Evolutionary conservation across 1,140 invertebrate species (phyloP), one percentile per base, ranked within the genome.

Genomic region (Bombyx mandarina): DNA sequence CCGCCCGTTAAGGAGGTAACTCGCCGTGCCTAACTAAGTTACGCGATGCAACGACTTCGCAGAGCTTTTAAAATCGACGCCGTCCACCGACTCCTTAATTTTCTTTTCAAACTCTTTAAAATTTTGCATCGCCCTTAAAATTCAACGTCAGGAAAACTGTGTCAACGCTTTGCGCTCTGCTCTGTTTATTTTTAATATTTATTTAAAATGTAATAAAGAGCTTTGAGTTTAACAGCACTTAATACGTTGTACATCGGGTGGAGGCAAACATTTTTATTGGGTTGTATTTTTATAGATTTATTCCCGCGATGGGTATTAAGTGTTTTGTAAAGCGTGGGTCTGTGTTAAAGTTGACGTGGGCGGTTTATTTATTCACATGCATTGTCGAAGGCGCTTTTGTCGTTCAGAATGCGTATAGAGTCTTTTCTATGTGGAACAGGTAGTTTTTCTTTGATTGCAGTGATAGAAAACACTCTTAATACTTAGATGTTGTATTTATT

Each of bases 41-140:
- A 73, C 60, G 51, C 61, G 73, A 71, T 75, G 78, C 76, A 77
- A 63, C 70, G 66, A 70, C 62, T 79, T 71, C 68, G 62, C 55
- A 69, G 60, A 54, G 75, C 77, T 79, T 76, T 73, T 66, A 70
- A 61, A 71, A 65, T 63, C 70, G 64, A 35, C 50, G 22, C 61
- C 56, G 65, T 77, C 66, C 57, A 49, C 22, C 52, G 58, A 62
- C 60, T 71, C 63, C 71, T 83, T 82, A 81, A 82, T 82, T 82
- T 82, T 81, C 79, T 76, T 80, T 82, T 68, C 8, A 68, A 78
- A 82, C 76, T 71, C 81, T 71, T 82, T 79, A 80, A 79, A 79
- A 81, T 74, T 79, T 81, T 80, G 65, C 77, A 75, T 73, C 74
- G 72, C 72, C 72, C 80, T 82, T 75, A 77, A 83, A 67, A 79